Conservation (phyloP, 2,888 invertebrate genomes). For the Drosophila niveifrons region DNA sequence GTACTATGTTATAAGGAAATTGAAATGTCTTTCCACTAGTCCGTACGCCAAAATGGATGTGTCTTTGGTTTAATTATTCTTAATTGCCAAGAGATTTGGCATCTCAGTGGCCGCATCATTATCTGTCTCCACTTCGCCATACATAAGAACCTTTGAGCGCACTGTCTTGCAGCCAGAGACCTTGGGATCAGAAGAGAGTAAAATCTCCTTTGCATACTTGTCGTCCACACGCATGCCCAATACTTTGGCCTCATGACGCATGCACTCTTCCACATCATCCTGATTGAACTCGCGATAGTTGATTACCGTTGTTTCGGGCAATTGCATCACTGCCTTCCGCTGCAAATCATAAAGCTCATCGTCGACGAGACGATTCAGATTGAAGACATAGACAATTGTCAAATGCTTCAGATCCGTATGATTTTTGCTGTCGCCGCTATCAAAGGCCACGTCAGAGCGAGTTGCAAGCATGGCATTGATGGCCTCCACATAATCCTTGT, state of each 20-base stretch:
- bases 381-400: constrained; percentile 80
- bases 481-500: constrained; percentile 59
- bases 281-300: constrained; percentile 68
- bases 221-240: constrained; percentile 61
- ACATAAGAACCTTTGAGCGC: constrained; percentile 77
- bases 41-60: background rate
- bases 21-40: too few species aligned
- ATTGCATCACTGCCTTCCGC: constrained; percentile 31
- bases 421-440: background rate
- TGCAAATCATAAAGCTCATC: constrained; percentile 45
- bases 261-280: constrained; percentile 74
- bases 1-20: too few species aligned
- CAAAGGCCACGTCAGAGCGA: constrained; percentile 14
- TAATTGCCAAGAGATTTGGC: background rate
- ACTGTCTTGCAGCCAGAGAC: constrained; percentile 83
- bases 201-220: constrained; percentile 66
- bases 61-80: constrained; percentile 13
- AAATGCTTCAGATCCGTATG: constrained; percentile 48
- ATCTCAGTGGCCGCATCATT: background rate
- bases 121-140: constrained; percentile 42
- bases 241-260: constrained; percentile 66
- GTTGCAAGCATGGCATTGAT: constrained; percentile 58
- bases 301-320: constrained; percentile 66
- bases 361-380: constrained; percentile 62
- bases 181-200: constrained; percentile 63